A percentile compares a stretch with the other conserved stretches of the same genome.
Conservation (phyloP, 2,888 invertebrate genomes). For the Eilema sororculum region DNA sequence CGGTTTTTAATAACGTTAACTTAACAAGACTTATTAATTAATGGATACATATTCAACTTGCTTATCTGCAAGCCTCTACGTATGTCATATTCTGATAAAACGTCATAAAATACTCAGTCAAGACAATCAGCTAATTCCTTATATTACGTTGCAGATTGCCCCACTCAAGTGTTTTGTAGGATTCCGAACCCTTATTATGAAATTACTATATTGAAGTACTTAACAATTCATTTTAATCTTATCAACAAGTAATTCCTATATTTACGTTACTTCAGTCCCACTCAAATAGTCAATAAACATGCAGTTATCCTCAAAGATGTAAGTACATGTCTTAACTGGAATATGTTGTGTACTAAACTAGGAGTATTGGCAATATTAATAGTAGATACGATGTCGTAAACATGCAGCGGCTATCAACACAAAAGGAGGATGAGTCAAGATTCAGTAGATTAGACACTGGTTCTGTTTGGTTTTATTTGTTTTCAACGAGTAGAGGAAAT, state of each 20-base stretch:
- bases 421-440: background rate
- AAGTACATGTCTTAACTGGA: background rate
- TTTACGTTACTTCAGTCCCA: background rate
- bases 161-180: background rate
- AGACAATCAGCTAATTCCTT: background rate
- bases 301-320: background rate
- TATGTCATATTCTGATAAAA: background rate
- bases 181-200: background rate
- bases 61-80: background rate
- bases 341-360: conserved; percentile 1
- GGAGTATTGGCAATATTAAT: background rate
- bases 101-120: background rate
- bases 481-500: background rate
- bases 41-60: too few species aligned
- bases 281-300: background rate
- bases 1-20: too few species aligned
- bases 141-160: background rate
- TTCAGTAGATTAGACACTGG: too few species aligned
- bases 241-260: background rate
- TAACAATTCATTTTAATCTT: background rate
- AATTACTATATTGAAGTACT: conserved; percentile 1
- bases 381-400: background rate
- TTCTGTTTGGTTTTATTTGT: too few species aligned
- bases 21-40: too few species aligned
- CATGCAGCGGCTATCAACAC: background rate